A percentile compares a stretch with the other conserved stretches of the same genome.
phyloP scores from a whole-genome alignment of 2,797 vertebrate genomes.

The Spea hammondii region DNA sequence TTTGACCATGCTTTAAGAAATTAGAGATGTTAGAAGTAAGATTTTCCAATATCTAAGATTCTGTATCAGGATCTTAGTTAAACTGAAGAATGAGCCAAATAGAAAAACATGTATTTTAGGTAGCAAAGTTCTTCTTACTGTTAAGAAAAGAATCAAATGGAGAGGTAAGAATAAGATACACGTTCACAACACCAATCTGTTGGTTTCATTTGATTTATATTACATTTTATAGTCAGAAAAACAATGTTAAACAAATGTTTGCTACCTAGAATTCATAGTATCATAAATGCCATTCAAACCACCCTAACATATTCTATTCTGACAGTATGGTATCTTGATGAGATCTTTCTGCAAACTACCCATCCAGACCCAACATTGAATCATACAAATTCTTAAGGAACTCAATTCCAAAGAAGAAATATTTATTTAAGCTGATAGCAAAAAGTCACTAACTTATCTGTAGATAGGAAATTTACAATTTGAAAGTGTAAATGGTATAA shows the following conservation, averaged over 20 bases:
- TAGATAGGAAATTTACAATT: constrained; percentile 39
- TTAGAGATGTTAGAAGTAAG: no score
- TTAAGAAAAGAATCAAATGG: not conserved
- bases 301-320: constrained; percentile 48
- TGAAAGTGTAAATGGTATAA: constrained; percentile 49
- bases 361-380: not conserved
- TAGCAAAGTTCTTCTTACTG: no score
- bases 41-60: no score
- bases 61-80: no score
- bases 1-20: no score
- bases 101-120: no score
- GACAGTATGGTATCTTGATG: constrained; percentile 24
- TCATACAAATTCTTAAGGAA: constrained; percentile 51
- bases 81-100: no score
- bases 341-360: constrained; percentile 47
- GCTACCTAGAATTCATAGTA: constrained; percentile 6
- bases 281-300: constrained; percentile 39
- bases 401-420: constrained; percentile 52
- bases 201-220: not conserved
- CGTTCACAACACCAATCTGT: not conserved
- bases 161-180: not conserved
- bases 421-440: constrained; percentile 53
- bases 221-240: constrained; percentile 6
- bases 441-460: constrained; percentile 43
- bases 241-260: constrained; percentile 37